Base-by-base conservation (phyloP, 2,888 invertebrate genomes). In the Dasysyrphus tricinctus region DNA sequence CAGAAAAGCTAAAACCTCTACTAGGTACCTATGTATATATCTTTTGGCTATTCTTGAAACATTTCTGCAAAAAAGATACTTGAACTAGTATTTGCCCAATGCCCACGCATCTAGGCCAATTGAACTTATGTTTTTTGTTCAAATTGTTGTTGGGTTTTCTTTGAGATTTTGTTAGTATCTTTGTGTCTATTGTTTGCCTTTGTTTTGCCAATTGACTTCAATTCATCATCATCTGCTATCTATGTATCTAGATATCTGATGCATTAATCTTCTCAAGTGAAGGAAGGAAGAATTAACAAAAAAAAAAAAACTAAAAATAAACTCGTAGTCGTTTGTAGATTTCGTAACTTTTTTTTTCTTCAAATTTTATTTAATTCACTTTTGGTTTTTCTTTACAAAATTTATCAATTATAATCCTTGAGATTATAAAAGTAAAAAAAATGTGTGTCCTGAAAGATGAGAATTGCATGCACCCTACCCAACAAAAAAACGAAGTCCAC, bases 61-160 rank as follows among this genome's bases (percentile, higher is more conserved):
- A 42, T 37, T 47, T 69, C 14, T 65, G 42, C 32, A 32, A 24
- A 3, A 51, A 59, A 70, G 34, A 56, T 61, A 67, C 80, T 76
- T 80, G 79, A 76, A 76, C 76, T 77, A 69, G 76, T 72, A 76
- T 80, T 67, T 54, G 37, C 77, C 85, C 80, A 77, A 61, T 54
- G 37, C 77, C 85, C 80, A 77, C 77, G 75, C 85, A 85, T 85
- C 85, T 85, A 80, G 85, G 85, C 73, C 77, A 85, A 63, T 73
- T 61, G 72, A 61, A 34, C 49, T n/a, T 47, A 51, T 73, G 49
- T 47, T 67, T 61, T 56, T 51, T 70, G 19, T 78, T 56, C n/a
- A 34, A 37, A 59, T 54, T 69, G 69, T 51, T 69, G 24, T 69
- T 54, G 51, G 14, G 9, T 39, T 69, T 54, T 29, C 24, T 69